Base-by-base conservation (phyloP, 2,888 invertebrate genomes). In the Drosophila putrida region DNA sequence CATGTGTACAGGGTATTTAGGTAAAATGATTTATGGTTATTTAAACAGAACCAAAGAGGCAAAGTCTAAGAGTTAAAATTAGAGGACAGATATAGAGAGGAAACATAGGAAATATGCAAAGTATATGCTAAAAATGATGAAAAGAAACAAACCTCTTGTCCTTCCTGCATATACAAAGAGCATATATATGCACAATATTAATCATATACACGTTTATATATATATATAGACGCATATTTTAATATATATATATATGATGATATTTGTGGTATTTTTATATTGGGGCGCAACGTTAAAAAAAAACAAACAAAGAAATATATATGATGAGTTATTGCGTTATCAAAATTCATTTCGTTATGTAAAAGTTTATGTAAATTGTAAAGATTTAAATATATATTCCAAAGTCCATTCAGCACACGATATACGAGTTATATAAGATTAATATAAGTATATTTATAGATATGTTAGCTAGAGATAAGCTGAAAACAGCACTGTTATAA, bases 141-240 rank as follows among this genome's bases (percentile, higher is more conserved):
- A 90, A 90, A 88, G 83, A 92, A 93, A 94, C 94, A 92, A 94
- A 94, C 94, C 94, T 94, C 94, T 92, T 94, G 94, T 94, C 94
- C 94, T 93, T 94, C 91, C 93, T 94, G 93, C 89, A 85, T 39
- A 68, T 60, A 47, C 50, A 69, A 58, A 65, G 54, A 69, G 38
- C 38, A 64, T 50, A 76, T 75, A 47, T 75, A 35, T 35, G 55
- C 43, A 44, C 33, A 44, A 9, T 59, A 64, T 64, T 58, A 50
- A 53, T 71, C 54, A 71, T 46, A 61, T 38, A 51, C 41, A 54
- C 41, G 60, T 47, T 51, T 44, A n/a, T 38, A 58, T 39, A 41
- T 46, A 57, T 38, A 38, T 47, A 57, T 54, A 53, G 31, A 38
- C 53, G 57, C 55, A 49, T 36, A 36, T 15, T 38, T 47, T 51